These are phyloP conservation scores for Meandrusa payeni DNA, from an alignment of 2,888 invertebrate genomes.

Conservation along the genomic window DNA sequence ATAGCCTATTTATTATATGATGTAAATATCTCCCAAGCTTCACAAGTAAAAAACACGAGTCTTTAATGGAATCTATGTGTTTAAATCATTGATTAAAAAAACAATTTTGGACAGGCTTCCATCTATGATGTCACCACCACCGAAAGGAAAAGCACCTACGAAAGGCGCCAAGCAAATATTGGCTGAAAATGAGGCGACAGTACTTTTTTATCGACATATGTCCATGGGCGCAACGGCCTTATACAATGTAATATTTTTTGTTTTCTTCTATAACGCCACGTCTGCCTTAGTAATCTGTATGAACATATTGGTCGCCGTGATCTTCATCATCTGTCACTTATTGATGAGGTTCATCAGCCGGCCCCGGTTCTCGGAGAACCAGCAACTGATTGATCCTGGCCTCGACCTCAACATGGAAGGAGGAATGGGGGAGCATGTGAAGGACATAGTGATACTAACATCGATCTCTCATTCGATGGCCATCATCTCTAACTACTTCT, in stretches of 20 bases:
- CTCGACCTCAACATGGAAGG: constrained; percentile 98
- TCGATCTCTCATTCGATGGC: constrained; percentile 89
- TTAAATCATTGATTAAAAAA: too few relatives aligned
- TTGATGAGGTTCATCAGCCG: constrained; percentile 90
- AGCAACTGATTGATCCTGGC: constrained; percentile 91
- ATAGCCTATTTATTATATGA: too few relatives aligned
- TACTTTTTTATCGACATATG: constrained; percentile 94
- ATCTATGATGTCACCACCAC: too few relatives aligned
- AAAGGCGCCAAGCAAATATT: constrained; percentile 98
- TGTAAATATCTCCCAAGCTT: too few relatives aligned
- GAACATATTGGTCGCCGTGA: constrained; percentile 58
- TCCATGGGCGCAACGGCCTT: constrained; percentile 83
- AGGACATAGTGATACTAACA: constrained; percentile 95
- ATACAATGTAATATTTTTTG: constrained; percentile 82
- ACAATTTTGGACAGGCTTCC: too few relatives aligned
- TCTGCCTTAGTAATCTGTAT: constrained; percentile 67
- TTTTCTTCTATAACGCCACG: constrained; percentile 77
- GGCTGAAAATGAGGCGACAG: constrained; percentile 93
- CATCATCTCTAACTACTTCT: constrained; percentile 93
- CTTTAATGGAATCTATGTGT: too few relatives aligned
- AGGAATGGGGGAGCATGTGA: constrained; percentile 98
- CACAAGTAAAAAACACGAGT: too few relatives aligned
- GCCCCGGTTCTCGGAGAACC: constrained; percentile 85
- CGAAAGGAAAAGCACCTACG: constrained; percentile 93
- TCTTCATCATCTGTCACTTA: constrained; percentile 80